Evolutionary conservation across 2,888 invertebrate species (phyloP).

Genomic region (Hedychridium roseum): DNA sequence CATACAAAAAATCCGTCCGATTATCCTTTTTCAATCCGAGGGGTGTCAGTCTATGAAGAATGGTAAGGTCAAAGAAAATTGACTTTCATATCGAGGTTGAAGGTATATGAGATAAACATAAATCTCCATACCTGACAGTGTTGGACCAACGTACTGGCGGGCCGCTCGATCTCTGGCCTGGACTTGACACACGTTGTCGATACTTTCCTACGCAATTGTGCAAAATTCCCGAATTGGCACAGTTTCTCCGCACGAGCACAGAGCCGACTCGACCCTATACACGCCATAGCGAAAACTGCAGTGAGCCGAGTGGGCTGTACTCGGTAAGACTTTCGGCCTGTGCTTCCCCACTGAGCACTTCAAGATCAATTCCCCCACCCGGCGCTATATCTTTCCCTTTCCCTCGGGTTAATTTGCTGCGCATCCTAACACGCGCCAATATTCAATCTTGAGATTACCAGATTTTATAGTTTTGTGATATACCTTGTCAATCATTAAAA

Average conservation of each 20-base stretch:
- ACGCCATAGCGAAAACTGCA: constrained; percentile 84
- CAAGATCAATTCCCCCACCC: constrained; percentile 11
- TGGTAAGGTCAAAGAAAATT: background rate
- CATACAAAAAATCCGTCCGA: too few relatives aligned
- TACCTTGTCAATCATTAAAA: too few relatives aligned
- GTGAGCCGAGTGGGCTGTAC: constrained; percentile 65
- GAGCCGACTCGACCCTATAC: constrained; percentile 83
- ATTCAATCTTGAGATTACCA: too few relatives aligned
- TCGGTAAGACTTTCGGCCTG: constrained; percentile 52
- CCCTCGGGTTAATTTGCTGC: background rate
- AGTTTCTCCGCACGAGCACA: constrained; percentile 84
- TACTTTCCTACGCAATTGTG: constrained; percentile 72
- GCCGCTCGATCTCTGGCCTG: constrained; percentile 70
- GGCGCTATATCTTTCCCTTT: constrained; percentile 13
- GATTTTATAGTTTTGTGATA: too few relatives aligned
- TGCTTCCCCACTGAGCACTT: constrained; percentile 42
- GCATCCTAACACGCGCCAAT: too few relatives aligned
- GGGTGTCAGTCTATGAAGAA: background rate
- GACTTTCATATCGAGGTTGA: background rate
- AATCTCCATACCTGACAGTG: constrained; percentile 61
- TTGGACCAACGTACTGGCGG: constrained; percentile 60
- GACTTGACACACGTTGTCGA: constrained; percentile 74
- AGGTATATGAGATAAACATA: background rate
- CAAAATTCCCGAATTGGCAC: constrained; percentile 77
- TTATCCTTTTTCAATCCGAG: too few relatives aligned